A percentile compares a stretch with the other conserved stretches of the same genome.
These are phyloP conservation scores for Neoaliturus tenellus DNA, from an alignment of 2,888 invertebrate species.

Conservation along the genomic window DNA sequence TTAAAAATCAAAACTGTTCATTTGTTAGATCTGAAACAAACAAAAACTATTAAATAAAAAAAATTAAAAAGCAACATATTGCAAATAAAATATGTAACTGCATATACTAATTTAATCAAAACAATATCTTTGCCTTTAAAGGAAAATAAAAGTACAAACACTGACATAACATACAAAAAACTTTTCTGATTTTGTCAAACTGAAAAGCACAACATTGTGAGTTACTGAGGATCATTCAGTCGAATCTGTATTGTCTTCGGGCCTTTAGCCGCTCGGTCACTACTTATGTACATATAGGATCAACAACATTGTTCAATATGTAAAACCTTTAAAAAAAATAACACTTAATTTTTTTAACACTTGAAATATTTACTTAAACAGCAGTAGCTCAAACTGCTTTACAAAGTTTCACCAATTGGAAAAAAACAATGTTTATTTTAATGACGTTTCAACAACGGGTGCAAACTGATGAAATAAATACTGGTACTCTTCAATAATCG, in stretches of 20 bases:
- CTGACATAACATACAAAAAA: background rate
- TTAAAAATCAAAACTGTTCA: background rate
- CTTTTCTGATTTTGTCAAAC: background rate
- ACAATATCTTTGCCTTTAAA: background rate
- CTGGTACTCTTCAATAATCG: background rate
- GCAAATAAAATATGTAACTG: background rate
- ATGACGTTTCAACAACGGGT: background rate
- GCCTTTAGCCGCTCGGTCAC: background rate
- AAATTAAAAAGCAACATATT: background rate
- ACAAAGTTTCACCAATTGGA: background rate
- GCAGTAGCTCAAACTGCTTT: background rate
- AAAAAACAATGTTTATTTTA: background rate
- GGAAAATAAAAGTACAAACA: background rate
- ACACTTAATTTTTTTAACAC: background rate
- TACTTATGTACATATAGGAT: constrained; percentile 28
- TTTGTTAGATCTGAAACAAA: constrained; percentile 17
- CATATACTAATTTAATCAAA: background rate
- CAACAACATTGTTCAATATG: background rate
- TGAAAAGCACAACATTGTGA: too few species aligned
- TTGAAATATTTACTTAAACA: too few species aligned
- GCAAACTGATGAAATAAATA: background rate
- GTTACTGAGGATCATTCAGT: background rate
- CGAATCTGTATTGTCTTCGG: constrained; percentile 37
- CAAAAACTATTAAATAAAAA: background rate
- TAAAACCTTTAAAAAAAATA: background rate